phyloP scores from a whole-genome alignment of 2,113 vertebrate genomes.

The Elachura formosa region DNA sequence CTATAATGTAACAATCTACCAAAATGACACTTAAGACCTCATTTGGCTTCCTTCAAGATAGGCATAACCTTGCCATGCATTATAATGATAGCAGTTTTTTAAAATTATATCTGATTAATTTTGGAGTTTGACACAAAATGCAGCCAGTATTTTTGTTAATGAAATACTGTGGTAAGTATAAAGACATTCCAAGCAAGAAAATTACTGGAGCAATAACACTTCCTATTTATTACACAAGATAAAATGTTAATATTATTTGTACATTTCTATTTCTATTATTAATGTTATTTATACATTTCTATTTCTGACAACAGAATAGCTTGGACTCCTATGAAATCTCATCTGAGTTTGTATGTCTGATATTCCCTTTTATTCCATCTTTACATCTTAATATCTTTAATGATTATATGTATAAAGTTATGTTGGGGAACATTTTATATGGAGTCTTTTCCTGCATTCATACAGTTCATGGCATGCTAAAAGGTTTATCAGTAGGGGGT shows the following conservation, averaged over 20 bases:
- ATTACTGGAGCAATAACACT: neutral
- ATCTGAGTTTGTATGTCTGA: neutral
- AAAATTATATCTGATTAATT: neutral
- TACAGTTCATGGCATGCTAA: neutral
- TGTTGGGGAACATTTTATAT: neutral
- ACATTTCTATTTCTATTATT: neutral
- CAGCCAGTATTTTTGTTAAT: neutral
- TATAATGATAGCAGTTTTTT: neutral
- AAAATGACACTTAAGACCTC: neutral
- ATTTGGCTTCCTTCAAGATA: neutral
- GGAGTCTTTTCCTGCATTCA: neutral
- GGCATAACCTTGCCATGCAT: neutral
- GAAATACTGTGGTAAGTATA: neutral
- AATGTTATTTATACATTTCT: neutral
- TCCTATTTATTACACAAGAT: neutral
- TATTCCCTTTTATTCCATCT: neutral
- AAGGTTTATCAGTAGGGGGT: neutral
- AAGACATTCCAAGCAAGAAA: neutral
- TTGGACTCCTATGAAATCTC: neutral
- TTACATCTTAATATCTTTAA: neutral
- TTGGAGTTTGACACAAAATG: neutral
- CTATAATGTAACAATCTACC: neutral
- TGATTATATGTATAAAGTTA: neutral
- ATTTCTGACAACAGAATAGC: neutral
- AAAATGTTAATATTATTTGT: neutral